Conservation (phyloP, 30 jellyfish, hydroid and myxozoan species). For the Catostylus mosaicus region DNA sequence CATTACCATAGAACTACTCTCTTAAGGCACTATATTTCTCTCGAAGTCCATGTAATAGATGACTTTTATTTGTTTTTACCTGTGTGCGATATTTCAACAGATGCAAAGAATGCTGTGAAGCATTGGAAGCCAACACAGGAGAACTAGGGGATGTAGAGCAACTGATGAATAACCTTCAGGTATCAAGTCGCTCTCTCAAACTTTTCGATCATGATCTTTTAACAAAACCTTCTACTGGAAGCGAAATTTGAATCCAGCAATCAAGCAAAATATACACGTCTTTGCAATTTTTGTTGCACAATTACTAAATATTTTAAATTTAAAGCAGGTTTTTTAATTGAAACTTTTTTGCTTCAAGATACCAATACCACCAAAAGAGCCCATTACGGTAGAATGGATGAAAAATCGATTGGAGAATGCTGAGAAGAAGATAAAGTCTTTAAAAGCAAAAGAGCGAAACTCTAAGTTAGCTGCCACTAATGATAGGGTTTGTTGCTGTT, state of each 20-base stretch:
- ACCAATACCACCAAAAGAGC: conserved; percentile 89
- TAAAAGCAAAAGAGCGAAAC: conserved; percentile 59
- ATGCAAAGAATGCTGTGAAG: conserved; percentile 76
- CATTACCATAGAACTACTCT: no score
- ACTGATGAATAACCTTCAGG: conserved; percentile 89
- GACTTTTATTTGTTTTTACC: no score
- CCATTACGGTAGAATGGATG: conserved; percentile 95
- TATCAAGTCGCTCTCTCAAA: no score
- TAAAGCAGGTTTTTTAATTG: neutral
- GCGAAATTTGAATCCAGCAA: no score
- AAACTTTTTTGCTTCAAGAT: conserved; percentile 35
- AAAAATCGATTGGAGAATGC: conserved; percentile 70
- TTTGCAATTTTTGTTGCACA: neutral
- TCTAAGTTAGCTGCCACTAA: conserved; percentile 38
- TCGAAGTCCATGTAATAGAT: no score
- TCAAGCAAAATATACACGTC: neutral
- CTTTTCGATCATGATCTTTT: no score
- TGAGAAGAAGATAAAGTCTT: conserved; percentile 58
- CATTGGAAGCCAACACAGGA: conserved; percentile 88
- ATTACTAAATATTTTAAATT: neutral
- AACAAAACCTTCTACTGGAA: no score
- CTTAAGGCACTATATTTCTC: no score
- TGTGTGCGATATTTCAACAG: no score
- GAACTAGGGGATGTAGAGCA: conserved; percentile 97
- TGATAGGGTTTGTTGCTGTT: conserved; percentile 55